Evolutionary conservation across 2,113 vertebrate genomes (phyloP).

Genomic region (Microcebus ravelobensis): DNA sequence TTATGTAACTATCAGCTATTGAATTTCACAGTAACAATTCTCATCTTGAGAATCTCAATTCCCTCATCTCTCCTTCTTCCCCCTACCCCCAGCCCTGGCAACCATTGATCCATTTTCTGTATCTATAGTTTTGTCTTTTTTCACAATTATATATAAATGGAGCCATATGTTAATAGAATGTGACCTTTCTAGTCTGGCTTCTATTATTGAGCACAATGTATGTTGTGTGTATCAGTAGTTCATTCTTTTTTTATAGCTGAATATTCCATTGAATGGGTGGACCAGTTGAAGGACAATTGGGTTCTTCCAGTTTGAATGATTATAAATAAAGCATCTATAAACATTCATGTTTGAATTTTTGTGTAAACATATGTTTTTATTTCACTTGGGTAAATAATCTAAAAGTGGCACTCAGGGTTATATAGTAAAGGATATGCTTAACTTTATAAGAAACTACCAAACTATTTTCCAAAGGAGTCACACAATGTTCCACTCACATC

Average conservation of each 20-base stretch:
- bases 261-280: background rate
- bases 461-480: background rate
- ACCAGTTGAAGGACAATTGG: background rate
- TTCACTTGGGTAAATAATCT: background rate
- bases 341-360: background rate
- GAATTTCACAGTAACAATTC: background rate
- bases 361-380: background rate
- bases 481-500: background rate
- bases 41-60: too few relatives aligned
- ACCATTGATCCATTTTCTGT: background rate
- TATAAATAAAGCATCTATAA: background rate
- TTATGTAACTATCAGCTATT: background rate
- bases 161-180: background rate
- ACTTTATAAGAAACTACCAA: background rate
- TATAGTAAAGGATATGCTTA: background rate
- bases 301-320: background rate
- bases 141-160: background rate
- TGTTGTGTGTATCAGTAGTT: background rate
- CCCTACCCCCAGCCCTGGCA: fast-evolving
- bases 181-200: background rate
- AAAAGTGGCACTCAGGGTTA: background rate
- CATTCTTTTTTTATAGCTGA: background rate
- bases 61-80: fast-evolving
- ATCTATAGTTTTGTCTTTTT: background rate
- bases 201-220: background rate